Evolutionary conservation across 2,888 invertebrate genomes (phyloP).

Genomic region (Flexamia atlantica): DNA sequence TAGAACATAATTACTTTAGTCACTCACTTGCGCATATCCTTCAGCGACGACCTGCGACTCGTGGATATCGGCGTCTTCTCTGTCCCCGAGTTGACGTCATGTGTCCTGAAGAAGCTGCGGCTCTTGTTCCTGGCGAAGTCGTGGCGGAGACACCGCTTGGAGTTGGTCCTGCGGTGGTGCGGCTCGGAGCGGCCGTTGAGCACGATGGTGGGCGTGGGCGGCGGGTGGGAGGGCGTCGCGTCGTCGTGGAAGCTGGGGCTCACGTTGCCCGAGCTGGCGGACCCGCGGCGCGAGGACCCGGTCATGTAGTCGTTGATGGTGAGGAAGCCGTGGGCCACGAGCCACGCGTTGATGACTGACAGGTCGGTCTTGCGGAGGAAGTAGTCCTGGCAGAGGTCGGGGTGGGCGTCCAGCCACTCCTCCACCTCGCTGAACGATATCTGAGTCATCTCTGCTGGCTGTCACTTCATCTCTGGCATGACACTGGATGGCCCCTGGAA

Average conservation of each 20-base stretch:
- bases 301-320: slow-evolving; percentile 73
- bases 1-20: too few species aligned
- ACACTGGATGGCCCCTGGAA: background rate
- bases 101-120: slow-evolving; percentile 75
- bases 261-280: slow-evolving; percentile 66
- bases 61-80: slow-evolving; percentile 69
- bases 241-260: slow-evolving; percentile 63
- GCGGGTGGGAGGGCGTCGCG: slow-evolving; percentile 30
- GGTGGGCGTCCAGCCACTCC: slow-evolving; percentile 76
- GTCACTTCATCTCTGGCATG: slow-evolving; percentile 2
- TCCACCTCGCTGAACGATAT: slow-evolving; percentile 74
- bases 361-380: slow-evolving; percentile 76
- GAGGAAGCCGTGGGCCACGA: slow-evolving; percentile 75
- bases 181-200: slow-evolving; percentile 43
- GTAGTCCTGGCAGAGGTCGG: slow-evolving; percentile 75
- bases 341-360: slow-evolving; percentile 75
- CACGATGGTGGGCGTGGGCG: slow-evolving; percentile 49
- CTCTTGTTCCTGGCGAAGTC: slow-evolving; percentile 76
- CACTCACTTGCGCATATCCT: slow-evolving; percentile 76
- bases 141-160: slow-evolving; percentile 76
- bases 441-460: slow-evolving; percentile 68
- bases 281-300: slow-evolving; percentile 64
- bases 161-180: slow-evolving; percentile 73
- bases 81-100: slow-evolving; percentile 71
- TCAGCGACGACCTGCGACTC: slow-evolving; percentile 75